Percentiles rank a stretch among this genome's conserved stretches.
Evolutionary conservation across 2,113 vertebrate genomes (phyloP).

Genomic region (Ammodytes marinus): DNA sequence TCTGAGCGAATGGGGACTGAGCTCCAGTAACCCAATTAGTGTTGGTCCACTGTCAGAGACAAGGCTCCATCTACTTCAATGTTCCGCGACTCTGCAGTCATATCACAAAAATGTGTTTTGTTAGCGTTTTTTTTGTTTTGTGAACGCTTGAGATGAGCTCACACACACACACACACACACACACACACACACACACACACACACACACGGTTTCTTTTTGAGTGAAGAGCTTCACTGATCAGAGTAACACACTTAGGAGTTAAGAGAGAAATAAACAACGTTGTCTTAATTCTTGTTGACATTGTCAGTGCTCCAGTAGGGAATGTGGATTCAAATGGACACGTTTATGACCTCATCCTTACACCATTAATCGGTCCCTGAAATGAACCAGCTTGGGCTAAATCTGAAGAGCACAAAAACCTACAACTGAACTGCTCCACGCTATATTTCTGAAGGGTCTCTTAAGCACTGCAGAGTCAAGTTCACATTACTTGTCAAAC

Average conservation of each 20-base stretch:
- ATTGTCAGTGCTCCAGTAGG: neutral
- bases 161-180: neutral
- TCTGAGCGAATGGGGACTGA: conserved; percentile 64
- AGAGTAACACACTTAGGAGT: neutral
- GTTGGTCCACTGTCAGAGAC: conserved; percentile 54
- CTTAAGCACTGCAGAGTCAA: conserved; percentile 55
- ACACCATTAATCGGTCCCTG: neutral
- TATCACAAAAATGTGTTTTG: conserved; percentile 11
- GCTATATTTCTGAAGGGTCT: conserved; percentile 52
- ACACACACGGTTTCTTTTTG: neutral
- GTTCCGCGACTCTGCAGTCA: conserved; percentile 23
- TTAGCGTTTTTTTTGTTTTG: neutral
- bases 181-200: too few relatives aligned
- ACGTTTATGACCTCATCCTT: conserved; percentile 22
- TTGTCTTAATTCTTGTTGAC: conserved; percentile 29
- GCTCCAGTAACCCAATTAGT: conserved; percentile 80
- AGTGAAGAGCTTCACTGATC: neutral
- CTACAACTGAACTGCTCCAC: conserved; percentile 14
- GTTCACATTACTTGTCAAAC: conserved; percentile 73
- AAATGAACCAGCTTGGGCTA: conserved; percentile 14
- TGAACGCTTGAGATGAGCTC: conserved; percentile 9
- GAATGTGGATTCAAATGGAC: conserved; percentile 34
- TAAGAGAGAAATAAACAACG: neutral
- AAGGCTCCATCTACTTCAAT: conserved; percentile 31
- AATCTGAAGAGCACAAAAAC: conserved; percentile 19